Conservation (phyloP, 2,888 invertebrate genomes). For the Dasysyrphus albostriatus region DNA sequence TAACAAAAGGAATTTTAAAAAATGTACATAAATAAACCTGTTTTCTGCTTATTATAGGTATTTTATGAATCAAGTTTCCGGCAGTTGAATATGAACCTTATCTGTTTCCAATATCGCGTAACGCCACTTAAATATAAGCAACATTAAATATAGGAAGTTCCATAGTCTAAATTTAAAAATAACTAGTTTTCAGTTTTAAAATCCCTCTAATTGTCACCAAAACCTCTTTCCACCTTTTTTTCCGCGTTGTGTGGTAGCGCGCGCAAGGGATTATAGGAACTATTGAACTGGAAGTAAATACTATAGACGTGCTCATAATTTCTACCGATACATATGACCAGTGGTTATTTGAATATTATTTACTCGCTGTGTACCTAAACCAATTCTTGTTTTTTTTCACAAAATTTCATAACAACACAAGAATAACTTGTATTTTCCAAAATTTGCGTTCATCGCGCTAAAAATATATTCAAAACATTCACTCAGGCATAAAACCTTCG, state of each 20-base stretch:
- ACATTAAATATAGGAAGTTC: neutral
- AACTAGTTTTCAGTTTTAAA: conserved; percentile 53
- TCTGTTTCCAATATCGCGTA: conserved; percentile 45
- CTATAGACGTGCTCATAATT: conserved; percentile 30
- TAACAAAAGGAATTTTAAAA: neutral
- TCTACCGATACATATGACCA: conserved; percentile 52
- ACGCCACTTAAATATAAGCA: neutral
- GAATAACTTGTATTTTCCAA: conserved; percentile 38
- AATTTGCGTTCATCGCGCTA: conserved; percentile 5
- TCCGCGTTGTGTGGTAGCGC: conserved; percentile 66
- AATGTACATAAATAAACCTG: neutral
- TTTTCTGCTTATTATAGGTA: neutral
- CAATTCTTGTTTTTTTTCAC: conserved; percentile 30
- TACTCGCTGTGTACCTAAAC: neutral
- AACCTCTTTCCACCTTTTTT: conserved; percentile 31
- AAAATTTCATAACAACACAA: conserved; percentile 50
- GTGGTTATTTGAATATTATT: conserved; percentile 53
- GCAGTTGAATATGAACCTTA: conserved; percentile 2
- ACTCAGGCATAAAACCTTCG: conserved; percentile 16
- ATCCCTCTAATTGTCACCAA: conserved; percentile 42
- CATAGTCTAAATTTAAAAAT: conserved; percentile 3
- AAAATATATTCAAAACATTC: conserved; percentile 33
- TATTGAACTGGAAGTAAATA: conserved; percentile 65
- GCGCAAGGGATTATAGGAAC: conserved; percentile 60
- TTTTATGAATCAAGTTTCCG: neutral